These are phyloP conservation scores for Etheostoma cragini DNA, from an alignment of 2,113 vertebrate species.

Conservation along the genomic window DNA sequence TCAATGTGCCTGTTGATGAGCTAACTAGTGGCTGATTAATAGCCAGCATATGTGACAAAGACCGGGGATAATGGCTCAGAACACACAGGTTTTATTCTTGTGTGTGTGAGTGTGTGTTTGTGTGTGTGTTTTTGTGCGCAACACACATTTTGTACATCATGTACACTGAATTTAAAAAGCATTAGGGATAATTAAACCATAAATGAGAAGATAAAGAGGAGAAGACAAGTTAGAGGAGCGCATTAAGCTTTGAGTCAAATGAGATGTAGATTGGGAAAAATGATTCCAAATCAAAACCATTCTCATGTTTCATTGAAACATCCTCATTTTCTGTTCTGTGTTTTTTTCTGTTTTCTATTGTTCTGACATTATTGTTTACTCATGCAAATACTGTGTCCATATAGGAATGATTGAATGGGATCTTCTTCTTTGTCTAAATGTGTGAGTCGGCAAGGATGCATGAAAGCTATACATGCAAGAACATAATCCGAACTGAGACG, in stretches of 20 bases:
- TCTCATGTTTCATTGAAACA: not conserved
- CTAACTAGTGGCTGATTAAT: constrained; percentile 75
- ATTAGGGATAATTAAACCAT: constrained; percentile 51
- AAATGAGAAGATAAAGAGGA: constrained; percentile 57
- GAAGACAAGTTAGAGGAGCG: not conserved
- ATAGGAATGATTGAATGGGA: not conserved
- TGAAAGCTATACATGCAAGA: not conserved
- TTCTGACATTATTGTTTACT: constrained; percentile 10
- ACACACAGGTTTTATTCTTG: constrained; percentile 36
- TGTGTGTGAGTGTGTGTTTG: not conserved
- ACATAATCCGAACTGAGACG: not conserved
- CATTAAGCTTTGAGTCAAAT: constrained; percentile 1
- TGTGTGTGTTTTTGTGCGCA: constrained; percentile 6
- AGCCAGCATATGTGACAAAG: constrained; percentile 70
- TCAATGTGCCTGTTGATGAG: constrained; percentile 58
- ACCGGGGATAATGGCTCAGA: constrained; percentile 62
- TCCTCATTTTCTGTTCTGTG: not conserved
- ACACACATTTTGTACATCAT: constrained; percentile 27
- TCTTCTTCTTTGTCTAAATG: not conserved
- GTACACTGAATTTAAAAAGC: constrained; percentile 27
- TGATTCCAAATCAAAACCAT: not conserved
- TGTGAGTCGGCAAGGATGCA: not conserved
- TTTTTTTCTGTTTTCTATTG: not conserved
- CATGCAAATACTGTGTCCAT: not conserved
- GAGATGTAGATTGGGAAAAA: constrained; percentile 16